Percentiles rank a stretch among this genome's conserved stretches.
phyloP scores from a whole-genome alignment of 2,888 invertebrate species.

The Xanthostigma xanthostigma region DNA sequence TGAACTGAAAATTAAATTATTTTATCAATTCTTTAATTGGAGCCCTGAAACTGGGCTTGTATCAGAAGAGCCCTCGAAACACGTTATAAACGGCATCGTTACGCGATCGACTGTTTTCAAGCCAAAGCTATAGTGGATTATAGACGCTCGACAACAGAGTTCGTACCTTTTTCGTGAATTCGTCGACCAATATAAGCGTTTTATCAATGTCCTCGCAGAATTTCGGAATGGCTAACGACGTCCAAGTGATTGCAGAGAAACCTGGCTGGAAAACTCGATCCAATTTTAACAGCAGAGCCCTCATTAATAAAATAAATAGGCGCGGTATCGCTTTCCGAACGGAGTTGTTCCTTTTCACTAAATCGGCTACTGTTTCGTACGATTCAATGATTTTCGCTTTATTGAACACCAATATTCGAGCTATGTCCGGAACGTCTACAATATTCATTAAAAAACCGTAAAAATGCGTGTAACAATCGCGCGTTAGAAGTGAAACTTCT shows the following conservation, averaged over 20 bases:
- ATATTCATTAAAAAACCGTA: not conserved
- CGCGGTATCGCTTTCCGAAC: constrained; percentile 44
- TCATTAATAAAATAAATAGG: constrained; percentile 53
- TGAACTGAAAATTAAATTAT: not conserved
- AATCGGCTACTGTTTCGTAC: constrained; percentile 41
- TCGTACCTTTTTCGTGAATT: constrained; percentile 46
- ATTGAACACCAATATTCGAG: constrained; percentile 57
- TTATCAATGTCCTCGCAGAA: constrained; percentile 41
- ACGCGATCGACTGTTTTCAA: no score
- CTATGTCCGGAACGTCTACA: constrained; percentile 56
- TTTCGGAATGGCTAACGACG: constrained; percentile 54
- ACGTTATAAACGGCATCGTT: no score
- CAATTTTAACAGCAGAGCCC: constrained; percentile 47
- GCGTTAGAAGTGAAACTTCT: no score
- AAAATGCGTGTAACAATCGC: no score
- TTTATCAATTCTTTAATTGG: no score
- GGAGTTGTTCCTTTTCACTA: constrained; percentile 46
- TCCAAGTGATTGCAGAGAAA: constrained; percentile 66
- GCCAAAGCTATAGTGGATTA: no score
- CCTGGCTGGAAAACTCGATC: constrained; percentile 61
- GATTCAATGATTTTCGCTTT: constrained; percentile 50
- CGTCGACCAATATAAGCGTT: constrained; percentile 44
- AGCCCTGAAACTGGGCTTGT: no score
- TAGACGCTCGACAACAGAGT: no score
- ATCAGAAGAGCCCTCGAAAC: no score